Evolutionary conservation across 2,113 vertebrate genomes (phyloP).

Genomic region (Neofelis nebulosa): DNA sequence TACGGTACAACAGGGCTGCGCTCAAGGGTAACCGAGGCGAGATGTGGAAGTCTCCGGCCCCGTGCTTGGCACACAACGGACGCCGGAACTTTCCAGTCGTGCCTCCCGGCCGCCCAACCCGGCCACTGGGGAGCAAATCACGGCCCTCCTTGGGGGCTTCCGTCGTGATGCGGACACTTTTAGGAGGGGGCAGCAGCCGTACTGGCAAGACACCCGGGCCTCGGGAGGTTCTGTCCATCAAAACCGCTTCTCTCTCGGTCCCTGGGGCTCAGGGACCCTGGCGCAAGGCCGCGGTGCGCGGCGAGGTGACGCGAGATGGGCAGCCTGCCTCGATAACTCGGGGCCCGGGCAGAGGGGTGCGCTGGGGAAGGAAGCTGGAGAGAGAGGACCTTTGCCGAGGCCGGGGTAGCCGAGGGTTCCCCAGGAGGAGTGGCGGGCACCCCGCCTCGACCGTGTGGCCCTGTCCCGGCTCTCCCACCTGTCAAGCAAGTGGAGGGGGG

Average conservation of each 20-base stretch:
- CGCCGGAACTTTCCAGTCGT: fast-evolving
- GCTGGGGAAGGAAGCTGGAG: fast-evolving
- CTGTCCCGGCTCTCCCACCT: neutral
- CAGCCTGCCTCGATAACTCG: fast-evolving
- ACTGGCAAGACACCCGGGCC: fast-evolving
- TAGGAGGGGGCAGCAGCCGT: no score
- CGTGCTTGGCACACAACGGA: fast-evolving
- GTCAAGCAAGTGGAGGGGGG: fast-evolving
- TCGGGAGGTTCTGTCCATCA: neutral
- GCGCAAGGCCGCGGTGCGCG: fast-evolving
- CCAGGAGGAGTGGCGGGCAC: fast-evolving
- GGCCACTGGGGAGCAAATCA: neutral
- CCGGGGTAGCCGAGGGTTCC: fast-evolving
- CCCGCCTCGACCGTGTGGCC: fast-evolving
- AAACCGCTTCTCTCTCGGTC: neutral
- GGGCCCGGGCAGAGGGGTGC: neutral
- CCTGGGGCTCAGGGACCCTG: neutral
- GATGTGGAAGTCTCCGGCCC: fast-evolving
- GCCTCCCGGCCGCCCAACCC: neutral
- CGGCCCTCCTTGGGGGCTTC: neutral
- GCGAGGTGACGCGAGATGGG: no score
- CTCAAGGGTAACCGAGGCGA: fast-evolving
- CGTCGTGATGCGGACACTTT: fast-evolving
- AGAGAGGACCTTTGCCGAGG: neutral
- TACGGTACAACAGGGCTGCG: fast-evolving